phyloP scores from a whole-genome alignment of 2,797 vertebrate species.

The Tenualosa ilisha region DNA sequence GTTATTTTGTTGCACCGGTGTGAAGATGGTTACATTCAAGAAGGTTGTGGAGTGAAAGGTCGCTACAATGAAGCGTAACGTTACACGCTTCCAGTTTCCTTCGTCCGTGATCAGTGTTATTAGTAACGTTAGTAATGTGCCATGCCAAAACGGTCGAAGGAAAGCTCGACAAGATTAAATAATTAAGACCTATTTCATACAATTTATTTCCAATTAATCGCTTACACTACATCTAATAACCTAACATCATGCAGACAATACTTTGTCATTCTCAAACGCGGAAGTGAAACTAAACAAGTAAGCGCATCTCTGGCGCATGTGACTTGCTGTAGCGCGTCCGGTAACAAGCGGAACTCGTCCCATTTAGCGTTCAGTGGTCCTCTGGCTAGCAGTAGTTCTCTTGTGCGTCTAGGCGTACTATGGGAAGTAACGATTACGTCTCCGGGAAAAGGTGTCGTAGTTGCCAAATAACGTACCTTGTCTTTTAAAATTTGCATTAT shows the following conservation, averaged over 20 bases:
- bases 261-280: slow-evolving; percentile 53
- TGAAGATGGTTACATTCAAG: neutral
- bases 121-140: neutral
- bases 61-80: neutral
- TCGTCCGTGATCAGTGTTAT: neutral
- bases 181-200: neutral
- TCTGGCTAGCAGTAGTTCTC: no score
- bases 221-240: neutral
- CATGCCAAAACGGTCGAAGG: neutral
- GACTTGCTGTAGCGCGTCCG: slow-evolving; percentile 52
- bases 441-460: neutral
- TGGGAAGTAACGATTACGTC: no score
- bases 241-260: neutral
- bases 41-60: neutral
- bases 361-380: no score
- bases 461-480: neutral
- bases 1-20: neutral
- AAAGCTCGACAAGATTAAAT: neutral
- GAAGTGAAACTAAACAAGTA: slow-evolving; percentile 75
- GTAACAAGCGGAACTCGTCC: slow-evolving; percentile 48
- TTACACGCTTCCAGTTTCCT: neutral
- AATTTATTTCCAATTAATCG: neutral
- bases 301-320: slow-evolving; percentile 54
- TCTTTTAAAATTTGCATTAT: neutral
- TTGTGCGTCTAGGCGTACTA: no score